These are phyloP conservation scores for Deroplatys truncata DNA, from an alignment of 2,888 invertebrate species.

Conservation along the genomic window DNA sequence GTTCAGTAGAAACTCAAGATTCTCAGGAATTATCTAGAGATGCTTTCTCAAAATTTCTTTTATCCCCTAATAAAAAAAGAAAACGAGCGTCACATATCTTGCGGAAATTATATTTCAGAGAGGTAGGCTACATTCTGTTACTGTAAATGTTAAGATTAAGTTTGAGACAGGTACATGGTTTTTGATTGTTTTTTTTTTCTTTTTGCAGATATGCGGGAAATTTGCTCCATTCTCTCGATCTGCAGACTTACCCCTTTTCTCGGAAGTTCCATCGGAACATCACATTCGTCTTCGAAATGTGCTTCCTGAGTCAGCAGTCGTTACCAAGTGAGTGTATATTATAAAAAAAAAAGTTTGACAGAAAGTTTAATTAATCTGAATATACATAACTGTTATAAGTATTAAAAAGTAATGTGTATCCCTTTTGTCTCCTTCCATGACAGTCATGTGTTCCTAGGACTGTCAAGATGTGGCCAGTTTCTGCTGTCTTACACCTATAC, in stretches of 20 bases:
- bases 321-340: slow-evolving; percentile 13
- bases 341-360: too few species aligned
- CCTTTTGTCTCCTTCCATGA: slow-evolving; percentile 29
- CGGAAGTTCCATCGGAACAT: slow-evolving; percentile 16
- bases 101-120: slow-evolving; percentile 1
- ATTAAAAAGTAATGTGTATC: background rate
- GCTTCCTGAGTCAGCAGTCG: slow-evolving; percentile 21
- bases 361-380: too few species aligned
- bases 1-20: background rate
- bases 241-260: slow-evolving; percentile 8
- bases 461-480: slow-evolving; percentile 91
- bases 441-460: slow-evolving; percentile 90
- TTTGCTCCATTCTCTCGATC: slow-evolving; percentile 4
- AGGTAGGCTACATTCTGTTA: background rate
- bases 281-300: slow-evolving; percentile 22
- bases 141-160: background rate
- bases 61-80: background rate
- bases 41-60: background rate
- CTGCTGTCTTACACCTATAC: slow-evolving; percentile 80
- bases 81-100: background rate
- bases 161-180: background rate
- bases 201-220: slow-evolving; percentile 12
- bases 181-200: background rate
- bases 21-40: slow-evolving; percentile 1
- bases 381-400: background rate